Percentiles rank a stretch among this genome's conserved stretches.
These are phyloP conservation scores for Elephas maximus DNA, from an alignment of 2,113 vertebrate species.

Conservation along the genomic window DNA sequence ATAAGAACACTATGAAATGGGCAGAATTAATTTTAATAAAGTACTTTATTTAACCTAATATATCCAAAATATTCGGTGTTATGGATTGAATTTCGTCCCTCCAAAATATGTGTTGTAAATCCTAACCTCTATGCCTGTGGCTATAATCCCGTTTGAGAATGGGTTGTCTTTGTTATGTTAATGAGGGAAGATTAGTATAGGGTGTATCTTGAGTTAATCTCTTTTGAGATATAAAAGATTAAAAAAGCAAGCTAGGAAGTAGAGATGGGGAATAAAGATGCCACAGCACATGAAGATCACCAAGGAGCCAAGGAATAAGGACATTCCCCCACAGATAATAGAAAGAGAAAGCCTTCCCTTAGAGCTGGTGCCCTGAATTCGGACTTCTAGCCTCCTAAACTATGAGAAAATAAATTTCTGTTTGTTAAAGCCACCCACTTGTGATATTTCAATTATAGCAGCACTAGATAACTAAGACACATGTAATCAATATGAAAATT, in stretches of 20 bases:
- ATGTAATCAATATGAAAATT: not conserved
- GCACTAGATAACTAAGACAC: not conserved
- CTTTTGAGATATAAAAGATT: not conserved
- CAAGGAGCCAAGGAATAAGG: not conserved
- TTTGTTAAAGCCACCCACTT: not conserved
- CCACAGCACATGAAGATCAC: not conserved
- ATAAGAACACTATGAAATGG: not conserved
- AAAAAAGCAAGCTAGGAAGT: not conserved
- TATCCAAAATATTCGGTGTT: not conserved
- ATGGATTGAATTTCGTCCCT: not conserved
- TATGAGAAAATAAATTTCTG: not conserved
- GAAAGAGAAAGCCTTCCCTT: not conserved
- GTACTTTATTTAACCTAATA: not conserved
- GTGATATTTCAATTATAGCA: not conserved
- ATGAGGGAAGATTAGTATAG: no score
- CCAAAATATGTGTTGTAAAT: not conserved
- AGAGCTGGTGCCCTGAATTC: no score
- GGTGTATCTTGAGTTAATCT: not conserved
- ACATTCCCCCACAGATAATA: not conserved
- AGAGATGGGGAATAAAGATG: not conserved
- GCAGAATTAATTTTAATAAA: not conserved
- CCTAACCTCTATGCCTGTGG: not conserved
- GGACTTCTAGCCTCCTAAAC: not conserved
- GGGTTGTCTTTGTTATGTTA: not conserved
- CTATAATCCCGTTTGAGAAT: not conserved